A percentile compares a stretch with the other conserved stretches of the same genome.
phyloP scores from a whole-genome alignment of 2,797 vertebrate species.

The Phrynocephalus vlangalii region DNA sequence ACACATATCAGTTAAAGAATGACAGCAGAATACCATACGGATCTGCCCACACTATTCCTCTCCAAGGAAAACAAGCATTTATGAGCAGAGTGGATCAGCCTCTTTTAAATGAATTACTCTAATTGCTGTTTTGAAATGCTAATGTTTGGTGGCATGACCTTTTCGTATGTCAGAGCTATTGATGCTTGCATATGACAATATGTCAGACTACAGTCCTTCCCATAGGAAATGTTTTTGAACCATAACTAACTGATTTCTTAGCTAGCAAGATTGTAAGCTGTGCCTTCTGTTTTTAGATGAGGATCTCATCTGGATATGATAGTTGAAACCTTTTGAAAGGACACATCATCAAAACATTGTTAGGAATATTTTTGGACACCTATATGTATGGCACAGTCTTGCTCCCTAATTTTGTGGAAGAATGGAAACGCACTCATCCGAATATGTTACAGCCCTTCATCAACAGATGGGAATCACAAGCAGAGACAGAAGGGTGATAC shows the following conservation, averaged over 20 bases:
- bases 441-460: too few relatives aligned
- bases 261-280: neutral
- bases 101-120: constrained; percentile 62
- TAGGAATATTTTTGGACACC: neutral
- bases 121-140: constrained; percentile 56
- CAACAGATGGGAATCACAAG: too few relatives aligned
- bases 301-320: constrained; percentile 39
- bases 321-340: constrained; percentile 24
- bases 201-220: constrained; percentile 54
- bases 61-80: neutral
- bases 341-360: constrained; percentile 10
- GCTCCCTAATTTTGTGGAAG: too few relatives aligned
- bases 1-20: constrained; percentile 27
- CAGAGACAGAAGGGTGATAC: too few relatives aligned
- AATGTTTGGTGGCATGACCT: constrained; percentile 70
- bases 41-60: constrained; percentile 7
- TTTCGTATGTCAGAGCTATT: constrained; percentile 64
- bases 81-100: neutral
- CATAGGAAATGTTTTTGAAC: constrained; percentile 52
- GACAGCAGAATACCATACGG: neutral
- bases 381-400: neutral
- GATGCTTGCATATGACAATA: constrained; percentile 62
- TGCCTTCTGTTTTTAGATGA: constrained; percentile 19
- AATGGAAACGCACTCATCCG: too few relatives aligned
- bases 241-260: constrained; percentile 17